These are phyloP conservation scores for Thripadectes ignobilis DNA, from an alignment of 2,797 vertebrate species.

Conservation along the genomic window DNA sequence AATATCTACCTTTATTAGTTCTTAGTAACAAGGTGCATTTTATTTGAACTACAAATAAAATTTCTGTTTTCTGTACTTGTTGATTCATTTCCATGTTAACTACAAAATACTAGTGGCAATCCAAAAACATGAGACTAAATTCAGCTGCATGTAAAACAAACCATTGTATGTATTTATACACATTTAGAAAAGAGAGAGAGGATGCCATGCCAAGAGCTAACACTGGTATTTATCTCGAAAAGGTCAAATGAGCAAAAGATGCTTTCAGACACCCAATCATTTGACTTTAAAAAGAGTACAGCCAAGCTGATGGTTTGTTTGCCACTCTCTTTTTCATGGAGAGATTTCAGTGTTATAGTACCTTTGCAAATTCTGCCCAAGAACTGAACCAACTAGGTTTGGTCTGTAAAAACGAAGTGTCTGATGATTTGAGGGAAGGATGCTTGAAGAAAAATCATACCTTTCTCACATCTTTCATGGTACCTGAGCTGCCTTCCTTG, in stretches of 20 bases:
- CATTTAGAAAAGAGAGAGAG: neutral
- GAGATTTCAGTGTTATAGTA: neutral
- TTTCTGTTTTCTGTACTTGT: neutral
- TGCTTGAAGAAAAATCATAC: neutral
- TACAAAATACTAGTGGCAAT: neutral
- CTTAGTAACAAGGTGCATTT: neutral
- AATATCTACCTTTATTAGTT: neutral
- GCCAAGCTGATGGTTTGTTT: neutral
- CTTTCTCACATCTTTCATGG: neutral
- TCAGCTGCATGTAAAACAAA: neutral
- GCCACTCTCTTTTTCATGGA: neutral
- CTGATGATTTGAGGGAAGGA: neutral
- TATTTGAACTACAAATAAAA: neutral
- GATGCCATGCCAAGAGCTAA: neutral
- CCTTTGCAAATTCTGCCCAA: neutral
- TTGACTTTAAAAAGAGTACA: neutral
- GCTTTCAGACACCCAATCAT: neutral
- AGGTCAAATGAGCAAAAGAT: neutral
- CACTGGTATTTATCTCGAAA: neutral
- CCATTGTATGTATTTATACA: neutral
- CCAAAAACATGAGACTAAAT: neutral
- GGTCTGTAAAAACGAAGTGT: neutral
- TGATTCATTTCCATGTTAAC: neutral
- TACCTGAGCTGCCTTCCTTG: neutral
- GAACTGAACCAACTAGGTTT: neutral